phyloP scores from a whole-genome alignment of 2,113 vertebrate species.

The Coryphaenoides rupestris region DNA sequence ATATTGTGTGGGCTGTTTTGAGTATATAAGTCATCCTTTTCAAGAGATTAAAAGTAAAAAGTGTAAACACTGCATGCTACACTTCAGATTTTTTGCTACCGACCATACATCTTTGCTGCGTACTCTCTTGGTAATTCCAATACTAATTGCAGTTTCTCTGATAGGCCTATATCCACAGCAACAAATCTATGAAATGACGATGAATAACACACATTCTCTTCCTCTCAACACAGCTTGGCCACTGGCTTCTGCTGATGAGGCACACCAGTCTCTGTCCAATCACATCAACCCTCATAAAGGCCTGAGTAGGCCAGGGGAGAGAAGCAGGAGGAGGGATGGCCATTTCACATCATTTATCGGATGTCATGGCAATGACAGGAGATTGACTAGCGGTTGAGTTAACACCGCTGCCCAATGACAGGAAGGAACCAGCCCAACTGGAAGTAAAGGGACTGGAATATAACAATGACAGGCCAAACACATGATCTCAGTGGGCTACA shows the following conservation, averaged over 20 bases:
- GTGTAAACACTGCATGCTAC: no score
- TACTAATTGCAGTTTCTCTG: no score
- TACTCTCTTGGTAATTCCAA: no score
- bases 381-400: constrained; percentile 38
- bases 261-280: background rate
- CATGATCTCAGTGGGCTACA: constrained; percentile 70
- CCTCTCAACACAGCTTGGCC: background rate
- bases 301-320: no score
- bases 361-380: constrained; percentile 23
- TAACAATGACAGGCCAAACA: constrained; percentile 76
- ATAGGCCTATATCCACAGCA: no score
- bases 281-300: background rate
- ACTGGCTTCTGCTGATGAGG: background rate
- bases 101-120: no score
- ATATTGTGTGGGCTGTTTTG: background rate
- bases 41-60: background rate
- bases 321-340: background rate
- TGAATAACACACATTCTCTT: background rate
- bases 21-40: constrained; percentile 11
- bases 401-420: constrained; percentile 52
- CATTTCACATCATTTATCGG: constrained; percentile 27
- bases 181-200: no score
- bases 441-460: constrained; percentile 61
- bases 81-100: no score
- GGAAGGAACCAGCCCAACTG: constrained; percentile 68